Evolutionary conservation across 1,140 invertebrate genomes (phyloP).

Genomic region (Drosophila mayri): DNA sequence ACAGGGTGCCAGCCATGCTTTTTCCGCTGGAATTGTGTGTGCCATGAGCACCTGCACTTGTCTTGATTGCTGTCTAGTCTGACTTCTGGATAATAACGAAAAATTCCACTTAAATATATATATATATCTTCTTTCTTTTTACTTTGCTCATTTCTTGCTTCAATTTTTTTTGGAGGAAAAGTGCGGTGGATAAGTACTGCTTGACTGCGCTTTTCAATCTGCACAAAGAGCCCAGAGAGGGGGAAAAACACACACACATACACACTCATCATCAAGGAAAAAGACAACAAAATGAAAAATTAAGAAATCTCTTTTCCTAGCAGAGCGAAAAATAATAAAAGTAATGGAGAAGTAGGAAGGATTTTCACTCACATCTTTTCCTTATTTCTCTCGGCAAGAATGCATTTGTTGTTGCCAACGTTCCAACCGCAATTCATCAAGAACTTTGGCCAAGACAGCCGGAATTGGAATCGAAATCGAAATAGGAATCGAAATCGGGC

Average conservation of each 20-base stretch:
- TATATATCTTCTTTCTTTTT: neutral
- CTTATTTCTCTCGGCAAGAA: neutral
- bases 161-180: neutral
- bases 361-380: neutral
- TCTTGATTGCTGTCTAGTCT: conserved; percentile 63
- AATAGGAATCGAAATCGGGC: neutral
- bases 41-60: conserved; percentile 60
- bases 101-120: conserved; percentile 28
- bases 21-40: neutral
- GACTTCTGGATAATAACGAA: conserved; percentile 32
- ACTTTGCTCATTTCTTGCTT: neutral
- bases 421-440: conserved; percentile 45
- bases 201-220: conserved; percentile 81
- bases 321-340: conserved; percentile 51
- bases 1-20: neutral
- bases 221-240: conserved; percentile 53
- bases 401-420: conserved; percentile 34
- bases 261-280: conserved; percentile 1
- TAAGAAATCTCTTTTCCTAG: conserved; percentile 52
- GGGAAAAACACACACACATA: conserved; percentile 17
- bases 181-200: conserved; percentile 40
- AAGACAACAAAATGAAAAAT: conserved; percentile 54
- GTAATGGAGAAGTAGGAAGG: conserved; percentile 37
- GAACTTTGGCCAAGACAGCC: conserved; percentile 27
- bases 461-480: conserved; percentile 1